Evolutionary conservation across 2,797 vertebrate genomes (phyloP).

Genomic region (Antrozous pallidus): DNA sequence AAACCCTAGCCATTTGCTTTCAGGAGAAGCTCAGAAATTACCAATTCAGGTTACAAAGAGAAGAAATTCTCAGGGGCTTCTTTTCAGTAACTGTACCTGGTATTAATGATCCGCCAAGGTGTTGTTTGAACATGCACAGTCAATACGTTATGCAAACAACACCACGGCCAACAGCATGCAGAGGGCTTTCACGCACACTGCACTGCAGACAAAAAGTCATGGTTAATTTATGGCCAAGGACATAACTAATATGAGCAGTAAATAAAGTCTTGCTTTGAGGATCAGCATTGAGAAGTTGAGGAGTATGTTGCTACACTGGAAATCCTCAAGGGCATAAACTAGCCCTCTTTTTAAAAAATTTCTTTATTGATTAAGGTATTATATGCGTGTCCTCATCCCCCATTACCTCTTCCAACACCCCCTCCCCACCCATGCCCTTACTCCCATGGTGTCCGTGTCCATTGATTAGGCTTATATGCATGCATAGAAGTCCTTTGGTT

Average conservation of each 20-base stretch:
- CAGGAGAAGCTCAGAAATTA: constrained; percentile 36
- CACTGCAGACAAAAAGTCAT: constrained; percentile 37
- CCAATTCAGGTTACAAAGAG: constrained; percentile 32
- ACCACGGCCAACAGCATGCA: neutral
- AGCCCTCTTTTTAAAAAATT: no score
- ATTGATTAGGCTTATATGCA: no score
- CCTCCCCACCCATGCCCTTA: no score
- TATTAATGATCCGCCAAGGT: constrained; percentile 42
- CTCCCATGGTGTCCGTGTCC: no score
- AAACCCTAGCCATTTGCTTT: constrained; percentile 25
- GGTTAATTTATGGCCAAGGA: constrained; percentile 58
- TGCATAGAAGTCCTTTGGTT: no score
- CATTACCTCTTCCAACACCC: no score
- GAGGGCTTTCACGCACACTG: neutral
- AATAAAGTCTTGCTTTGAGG: neutral
- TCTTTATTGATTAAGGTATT: no score
- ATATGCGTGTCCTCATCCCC: no score
- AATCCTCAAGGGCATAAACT: neutral
- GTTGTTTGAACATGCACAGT: constrained; percentile 46
- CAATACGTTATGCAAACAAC: constrained; percentile 61
- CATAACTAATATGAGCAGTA: neutral
- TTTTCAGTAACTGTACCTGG: constrained; percentile 52
- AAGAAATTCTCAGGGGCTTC: constrained; percentile 39
- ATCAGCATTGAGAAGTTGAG: neutral
- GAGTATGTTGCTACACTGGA: neutral